Base-by-base conservation (phyloP, 1,140 invertebrate species). In the Drosophila truncata region DNA sequence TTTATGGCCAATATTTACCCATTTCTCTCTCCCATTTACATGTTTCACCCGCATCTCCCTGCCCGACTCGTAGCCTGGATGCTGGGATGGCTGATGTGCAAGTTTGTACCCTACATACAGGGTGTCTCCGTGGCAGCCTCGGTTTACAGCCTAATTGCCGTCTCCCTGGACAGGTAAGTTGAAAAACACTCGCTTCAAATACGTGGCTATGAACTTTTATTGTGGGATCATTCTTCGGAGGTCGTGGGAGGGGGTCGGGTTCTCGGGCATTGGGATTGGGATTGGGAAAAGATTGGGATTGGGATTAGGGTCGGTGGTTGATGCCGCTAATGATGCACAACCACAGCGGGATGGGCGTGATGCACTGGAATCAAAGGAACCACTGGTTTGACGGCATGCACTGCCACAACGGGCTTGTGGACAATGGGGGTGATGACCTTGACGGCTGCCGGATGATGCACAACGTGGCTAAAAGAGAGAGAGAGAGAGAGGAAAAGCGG, bases 101-200 rank as follows among this genome's bases (percentile, higher is more conserved):
- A 98, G 94, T 97, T 97, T 3, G 97, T 98, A 25, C 97, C 98
- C 3, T 99, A 98, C 93, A 96, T 99, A 75, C 98, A 99, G 93
- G 98, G 98, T 49, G 97, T 99, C 23, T 98, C 98, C 0, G 98
- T 99, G 1, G 97, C 97, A 49, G 97, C 98, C 20, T 99, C 98
- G 1, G 97, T 98, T 52, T 98, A 98, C 94, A 98, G 97, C 75
- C 94, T 99, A 35, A 97, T 98, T 57, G 98, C 97, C 16, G 97
- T 99, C 13, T 98, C 98, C 62, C 94, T 98, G 41, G 98, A 99
- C 94, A 97, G 97, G 97, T 98, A 94, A 95, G 95, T 94, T 46
- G 18, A 33, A 58, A 63, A 58, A 58, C 47, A 76, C 42, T 71
- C 44, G 39, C 50, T 25, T 4, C 27, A 59, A 72, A 78, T 80